Evolutionary conservation across 2,888 invertebrate species (phyloP).

Genomic region (Stenodera caucasica): DNA sequence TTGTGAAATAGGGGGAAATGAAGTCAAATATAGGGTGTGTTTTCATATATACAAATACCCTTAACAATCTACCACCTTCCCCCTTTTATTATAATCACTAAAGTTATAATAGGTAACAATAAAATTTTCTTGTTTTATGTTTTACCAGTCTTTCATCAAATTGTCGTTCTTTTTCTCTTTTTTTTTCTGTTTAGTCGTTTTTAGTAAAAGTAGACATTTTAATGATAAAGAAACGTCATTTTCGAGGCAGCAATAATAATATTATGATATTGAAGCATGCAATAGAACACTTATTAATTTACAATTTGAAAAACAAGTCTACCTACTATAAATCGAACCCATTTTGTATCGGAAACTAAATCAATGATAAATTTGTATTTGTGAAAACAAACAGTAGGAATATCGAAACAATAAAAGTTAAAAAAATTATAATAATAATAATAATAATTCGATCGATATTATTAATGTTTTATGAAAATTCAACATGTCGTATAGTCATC

Average conservation of each 20-base stretch:
- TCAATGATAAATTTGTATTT: background rate
- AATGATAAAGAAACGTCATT: slow-evolving; percentile 37
- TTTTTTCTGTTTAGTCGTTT: slow-evolving; percentile 8
- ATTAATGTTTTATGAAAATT: slow-evolving; percentile 28
- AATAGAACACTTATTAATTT: slow-evolving; percentile 43
- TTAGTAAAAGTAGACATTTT: slow-evolving; percentile 39
- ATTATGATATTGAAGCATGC: slow-evolving; percentile 41
- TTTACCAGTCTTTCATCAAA: background rate
- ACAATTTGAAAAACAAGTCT: slow-evolving; percentile 32
- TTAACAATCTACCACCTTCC: background rate
- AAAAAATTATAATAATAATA: background rate
- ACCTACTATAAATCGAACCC: slow-evolving; percentile 28
- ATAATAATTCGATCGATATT: slow-evolving; percentile 20
- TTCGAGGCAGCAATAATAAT: slow-evolving; percentile 30
- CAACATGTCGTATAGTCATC: slow-evolving; percentile 21
- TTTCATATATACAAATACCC: background rate
- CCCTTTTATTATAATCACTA: background rate
- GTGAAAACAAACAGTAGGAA: too few relatives aligned
- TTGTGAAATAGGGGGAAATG: slow-evolving; percentile 12
- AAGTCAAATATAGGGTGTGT: background rate
- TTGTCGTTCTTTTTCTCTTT: background rate
- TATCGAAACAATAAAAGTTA: background rate
- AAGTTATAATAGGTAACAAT: background rate
- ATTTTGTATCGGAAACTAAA: slow-evolving; percentile 31
- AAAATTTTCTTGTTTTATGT: background rate